Percentiles rank a stretch among this genome's conserved stretches.
phyloP scores from a whole-genome alignment of 2,888 invertebrate species.

The Drosophila setosimentum region DNA sequence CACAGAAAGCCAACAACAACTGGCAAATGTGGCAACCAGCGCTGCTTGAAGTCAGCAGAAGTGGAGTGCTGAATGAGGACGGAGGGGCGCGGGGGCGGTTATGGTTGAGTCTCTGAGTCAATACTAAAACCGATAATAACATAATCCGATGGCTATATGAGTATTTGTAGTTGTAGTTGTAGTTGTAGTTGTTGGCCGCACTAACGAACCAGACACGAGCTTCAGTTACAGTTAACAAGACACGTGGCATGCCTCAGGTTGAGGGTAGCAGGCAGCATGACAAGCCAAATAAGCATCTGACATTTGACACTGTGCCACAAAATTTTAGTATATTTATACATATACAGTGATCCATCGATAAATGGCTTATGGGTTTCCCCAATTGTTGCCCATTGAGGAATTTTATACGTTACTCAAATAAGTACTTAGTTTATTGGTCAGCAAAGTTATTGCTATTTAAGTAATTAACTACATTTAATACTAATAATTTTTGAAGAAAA shows the following conservation, averaged over 20 bases:
- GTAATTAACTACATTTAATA: accelerated
- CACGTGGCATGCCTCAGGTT: conserved; percentile 52
- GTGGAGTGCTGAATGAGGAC: too few relatives aligned
- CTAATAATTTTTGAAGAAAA: too few relatives aligned
- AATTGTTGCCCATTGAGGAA: not conserved
- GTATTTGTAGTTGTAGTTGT: conserved; percentile 2
- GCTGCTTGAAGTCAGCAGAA: not conserved
- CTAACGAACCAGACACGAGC: conserved; percentile 60
- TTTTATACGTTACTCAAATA: not conserved
- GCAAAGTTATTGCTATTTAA: not conserved
- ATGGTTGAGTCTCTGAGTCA: conserved; percentile 37
- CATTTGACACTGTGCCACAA: conserved; percentile 10
- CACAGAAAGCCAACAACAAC: conserved; percentile 1
- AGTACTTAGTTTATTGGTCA: not conserved
- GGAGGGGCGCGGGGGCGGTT: not conserved
- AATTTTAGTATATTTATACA: not conserved
- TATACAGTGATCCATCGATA: not conserved
- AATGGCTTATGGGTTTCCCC: not conserved
- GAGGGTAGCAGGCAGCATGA: not conserved
- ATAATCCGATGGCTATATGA: conserved; percentile 59
- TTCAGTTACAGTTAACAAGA: conserved; percentile 72
- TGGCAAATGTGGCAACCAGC: conserved; percentile 23
- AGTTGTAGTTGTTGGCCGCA: conserved; percentile 7
- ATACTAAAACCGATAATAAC: conserved; percentile 81
- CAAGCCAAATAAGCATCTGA: not conserved